Conservation (phyloP, 2,797 vertebrate species). For the Enteromius thamalakanensis region DNA sequence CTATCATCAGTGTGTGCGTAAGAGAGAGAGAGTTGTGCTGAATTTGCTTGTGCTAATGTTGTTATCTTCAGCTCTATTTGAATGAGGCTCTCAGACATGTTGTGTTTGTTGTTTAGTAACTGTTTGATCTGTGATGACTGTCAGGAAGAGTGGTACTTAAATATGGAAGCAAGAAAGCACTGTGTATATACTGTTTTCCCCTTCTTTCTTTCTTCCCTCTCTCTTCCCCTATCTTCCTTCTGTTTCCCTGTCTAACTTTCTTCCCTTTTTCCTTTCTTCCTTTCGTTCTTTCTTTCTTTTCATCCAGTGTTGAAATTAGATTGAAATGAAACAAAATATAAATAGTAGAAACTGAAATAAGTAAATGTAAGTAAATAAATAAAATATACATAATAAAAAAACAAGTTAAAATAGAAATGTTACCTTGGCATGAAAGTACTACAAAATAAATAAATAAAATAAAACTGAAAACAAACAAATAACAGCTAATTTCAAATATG, state of each 20-base stretch:
- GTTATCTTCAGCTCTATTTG: slow-evolving; percentile 33
- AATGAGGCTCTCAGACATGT: not conserved
- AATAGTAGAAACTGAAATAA: too few species aligned
- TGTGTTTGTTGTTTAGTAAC: not conserved
- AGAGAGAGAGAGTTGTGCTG: not conserved
- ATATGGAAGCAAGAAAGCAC: not conserved
- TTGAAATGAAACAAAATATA: not conserved
- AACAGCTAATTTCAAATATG: not conserved
- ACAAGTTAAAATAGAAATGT: not conserved
- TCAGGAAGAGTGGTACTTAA: not conserved
- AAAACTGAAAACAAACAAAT: not conserved
- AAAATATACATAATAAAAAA: too few species aligned
- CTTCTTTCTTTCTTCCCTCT: not conserved
- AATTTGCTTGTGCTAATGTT: not conserved
- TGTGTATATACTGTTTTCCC: too few species aligned
- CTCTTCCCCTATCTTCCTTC: not conserved
- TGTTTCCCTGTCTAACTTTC: not conserved
- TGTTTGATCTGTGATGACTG: slow-evolving; percentile 4
- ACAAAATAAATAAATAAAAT: not conserved
- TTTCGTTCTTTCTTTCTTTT: not conserved
- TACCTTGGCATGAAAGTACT: not conserved
- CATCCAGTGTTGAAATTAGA: too few species aligned
- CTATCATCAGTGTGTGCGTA: not conserved
- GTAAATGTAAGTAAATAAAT: too few species aligned
- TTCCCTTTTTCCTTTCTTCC: too few species aligned